Base-by-base conservation (phyloP, 2,888 invertebrate species). In the Netelia inedita region DNA sequence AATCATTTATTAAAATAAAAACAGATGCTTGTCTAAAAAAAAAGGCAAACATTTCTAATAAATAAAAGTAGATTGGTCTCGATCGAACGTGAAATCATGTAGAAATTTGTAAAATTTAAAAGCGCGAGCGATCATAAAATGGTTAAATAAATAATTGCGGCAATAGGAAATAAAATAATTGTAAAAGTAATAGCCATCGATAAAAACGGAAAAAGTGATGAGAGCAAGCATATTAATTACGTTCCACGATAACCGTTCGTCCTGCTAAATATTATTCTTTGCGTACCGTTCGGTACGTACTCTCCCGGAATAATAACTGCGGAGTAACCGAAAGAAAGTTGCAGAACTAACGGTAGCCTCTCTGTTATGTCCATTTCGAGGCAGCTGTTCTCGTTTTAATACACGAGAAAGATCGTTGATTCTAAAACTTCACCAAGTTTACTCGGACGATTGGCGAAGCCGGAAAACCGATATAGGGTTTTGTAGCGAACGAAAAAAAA, bases 241-340 rank as follows among this genome's bases (percentile, higher is more conserved):
- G 14, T 46, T 46, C 11, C 46, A 2, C 14, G 46, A 11, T 46
- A 46, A 46, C 10, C 28, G 3, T 46, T 55, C 53, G 53, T 16
- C 46, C 9, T 53, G 2, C 14, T 21, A 5, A 55, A 57, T 8
- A 23, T 41, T 35, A 28, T 75, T n/a, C 9, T 35, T 1, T 68
- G 19, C 35, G 28, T 57, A 3, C 46, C 10, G 11, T 21, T 23
- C 14, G n/a, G 41, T 1, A 28, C 21, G 35, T 41, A 11, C 14
- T 8, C 23, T 69, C 50, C 23, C 23, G 11, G 68, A 75, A 82
- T 61, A 65, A 79, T 71, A 73, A 82, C 50, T 50, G 65, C 57
- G 53, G 19, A 68, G 41, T 59, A 78, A 73, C 50, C 19, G 73
- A 82, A 85, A 72, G 85, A 85, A 85, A 82, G 71, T 85, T 79